phyloP scores from a whole-genome alignment of 2,888 invertebrate species.

The Yponomeuta evonymella region DNA sequence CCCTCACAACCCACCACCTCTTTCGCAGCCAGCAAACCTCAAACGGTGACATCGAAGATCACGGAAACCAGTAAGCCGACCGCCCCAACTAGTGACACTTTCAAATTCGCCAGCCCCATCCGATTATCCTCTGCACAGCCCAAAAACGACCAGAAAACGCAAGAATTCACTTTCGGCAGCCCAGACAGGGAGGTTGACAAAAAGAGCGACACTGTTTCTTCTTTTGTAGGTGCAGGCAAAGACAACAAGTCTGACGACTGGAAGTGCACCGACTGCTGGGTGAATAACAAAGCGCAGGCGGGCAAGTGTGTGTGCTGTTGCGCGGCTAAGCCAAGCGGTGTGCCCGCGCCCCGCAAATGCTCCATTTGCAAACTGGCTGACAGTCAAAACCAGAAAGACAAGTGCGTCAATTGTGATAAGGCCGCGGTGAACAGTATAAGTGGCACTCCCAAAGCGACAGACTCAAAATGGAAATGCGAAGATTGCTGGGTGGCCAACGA shows the following conservation, averaged over 20 bases:
- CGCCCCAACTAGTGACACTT: constrained; percentile 29
- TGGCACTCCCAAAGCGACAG: constrained; percentile 14
- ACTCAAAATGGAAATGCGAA: constrained; percentile 44
- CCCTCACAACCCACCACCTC: constrained; percentile 13
- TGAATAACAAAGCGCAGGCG: constrained; percentile 36
- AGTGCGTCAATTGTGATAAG: constrained; percentile 40
- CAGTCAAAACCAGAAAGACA: constrained; percentile 29
- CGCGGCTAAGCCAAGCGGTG: constrained; percentile 27
- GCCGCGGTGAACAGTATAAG: constrained; percentile 25
- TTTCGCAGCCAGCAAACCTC: constrained; percentile 16
- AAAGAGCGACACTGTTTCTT: constrained; percentile 24
- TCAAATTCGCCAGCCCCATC: constrained; percentile 48
- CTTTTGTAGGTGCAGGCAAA: constrained; percentile 27
- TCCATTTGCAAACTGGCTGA: constrained; percentile 35
- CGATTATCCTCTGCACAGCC: constrained; percentile 33
- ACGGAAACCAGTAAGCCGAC: constrained; percentile 25
- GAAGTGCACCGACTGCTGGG: constrained; percentile 45
- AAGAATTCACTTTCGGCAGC: constrained; percentile 40
- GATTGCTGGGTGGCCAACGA: constrained; percentile 49
- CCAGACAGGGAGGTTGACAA: constrained; percentile 41
- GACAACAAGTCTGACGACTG: constrained; percentile 31
- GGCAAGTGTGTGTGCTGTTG: constrained; percentile 49
- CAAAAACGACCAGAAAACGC: constrained; percentile 25
- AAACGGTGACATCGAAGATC: constrained; percentile 23
- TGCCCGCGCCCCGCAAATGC: constrained; percentile 29